phyloP scores from a whole-genome alignment of 2,113 vertebrate genomes.

The Antennarius striatus region DNA sequence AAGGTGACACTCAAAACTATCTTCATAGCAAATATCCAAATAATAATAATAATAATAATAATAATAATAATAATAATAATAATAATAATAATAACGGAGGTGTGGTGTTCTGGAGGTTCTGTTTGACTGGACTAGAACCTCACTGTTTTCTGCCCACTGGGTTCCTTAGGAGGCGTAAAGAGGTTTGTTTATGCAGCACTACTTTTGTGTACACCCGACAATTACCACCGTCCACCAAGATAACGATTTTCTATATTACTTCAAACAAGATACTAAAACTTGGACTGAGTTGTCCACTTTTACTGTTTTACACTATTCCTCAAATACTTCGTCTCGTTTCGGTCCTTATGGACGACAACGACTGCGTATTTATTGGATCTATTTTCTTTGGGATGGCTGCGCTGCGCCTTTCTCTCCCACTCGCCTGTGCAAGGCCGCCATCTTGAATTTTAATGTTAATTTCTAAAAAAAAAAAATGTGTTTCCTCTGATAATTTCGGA shows the following conservation, averaged over 20 bases:
- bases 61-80: no score
- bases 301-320: accelerated
- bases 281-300: neutral
- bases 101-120: slow-evolving; percentile 13
- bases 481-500: slow-evolving; percentile 73
- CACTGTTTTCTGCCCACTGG: slow-evolving; percentile 21
- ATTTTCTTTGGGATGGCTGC: slow-evolving; percentile 74
- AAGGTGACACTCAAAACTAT: no score
- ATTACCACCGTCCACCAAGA: slow-evolving; percentile 15
- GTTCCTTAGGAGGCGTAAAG: slow-evolving; percentile 58
- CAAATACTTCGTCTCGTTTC: neutral
- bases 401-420: slow-evolving; percentile 71
- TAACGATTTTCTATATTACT: neutral
- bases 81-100: no score
- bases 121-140: slow-evolving; percentile 10
- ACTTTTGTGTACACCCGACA: slow-evolving; percentile 77
- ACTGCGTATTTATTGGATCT: slow-evolving; percentile 64
- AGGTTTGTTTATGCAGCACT: slow-evolving; percentile 78
- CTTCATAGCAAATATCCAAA: no score
- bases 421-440: slow-evolving; percentile 76
- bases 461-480: slow-evolving; percentile 72
- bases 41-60: no score
- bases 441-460: slow-evolving; percentile 87
- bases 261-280: neutral
- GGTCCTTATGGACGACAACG: neutral